phyloP scores from a whole-genome alignment of 2,797 vertebrate species.

The Tenualosa ilisha region DNA sequence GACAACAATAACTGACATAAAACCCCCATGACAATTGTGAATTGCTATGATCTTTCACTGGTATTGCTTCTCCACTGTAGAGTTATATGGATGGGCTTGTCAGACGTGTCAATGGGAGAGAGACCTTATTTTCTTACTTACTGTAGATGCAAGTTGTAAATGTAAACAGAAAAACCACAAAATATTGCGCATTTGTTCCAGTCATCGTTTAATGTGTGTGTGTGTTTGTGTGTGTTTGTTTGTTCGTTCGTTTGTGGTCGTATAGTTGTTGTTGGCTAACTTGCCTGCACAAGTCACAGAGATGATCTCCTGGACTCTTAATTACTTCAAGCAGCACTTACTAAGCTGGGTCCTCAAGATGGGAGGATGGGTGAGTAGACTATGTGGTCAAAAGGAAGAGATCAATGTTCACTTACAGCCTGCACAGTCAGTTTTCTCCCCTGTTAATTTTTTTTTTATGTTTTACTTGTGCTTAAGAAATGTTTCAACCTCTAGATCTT shows the following conservation, averaged over 20 bases:
- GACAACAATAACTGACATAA: too few relatives aligned
- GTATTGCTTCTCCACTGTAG: background rate
- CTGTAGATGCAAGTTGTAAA: background rate
- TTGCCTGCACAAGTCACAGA: background rate
- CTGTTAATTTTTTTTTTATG: too few relatives aligned
- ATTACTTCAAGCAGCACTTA: background rate
- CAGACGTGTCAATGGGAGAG: background rate
- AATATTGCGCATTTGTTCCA: background rate
- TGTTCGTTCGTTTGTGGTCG: background rate
- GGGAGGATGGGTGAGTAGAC: conserved; percentile 13
- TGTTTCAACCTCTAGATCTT: too few relatives aligned
- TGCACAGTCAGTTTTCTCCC: too few relatives aligned
- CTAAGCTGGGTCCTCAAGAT: conserved; percentile 10
- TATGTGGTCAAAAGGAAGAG: too few relatives aligned
- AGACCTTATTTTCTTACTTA: background rate
- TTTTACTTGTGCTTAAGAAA: too few relatives aligned
- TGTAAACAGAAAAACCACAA: background rate
- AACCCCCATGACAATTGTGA: too few relatives aligned
- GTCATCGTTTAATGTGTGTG: background rate
- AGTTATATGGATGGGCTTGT: background rate
- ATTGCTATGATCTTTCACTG: too few relatives aligned
- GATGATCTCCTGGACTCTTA: background rate
- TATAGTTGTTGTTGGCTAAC: background rate
- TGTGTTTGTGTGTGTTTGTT: background rate
- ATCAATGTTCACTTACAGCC: too few relatives aligned